Evolutionary conservation across 2,113 vertebrate species (phyloP), one percentile per base, ranked within the genome.

Genomic region (Falco punctatus): DNA sequence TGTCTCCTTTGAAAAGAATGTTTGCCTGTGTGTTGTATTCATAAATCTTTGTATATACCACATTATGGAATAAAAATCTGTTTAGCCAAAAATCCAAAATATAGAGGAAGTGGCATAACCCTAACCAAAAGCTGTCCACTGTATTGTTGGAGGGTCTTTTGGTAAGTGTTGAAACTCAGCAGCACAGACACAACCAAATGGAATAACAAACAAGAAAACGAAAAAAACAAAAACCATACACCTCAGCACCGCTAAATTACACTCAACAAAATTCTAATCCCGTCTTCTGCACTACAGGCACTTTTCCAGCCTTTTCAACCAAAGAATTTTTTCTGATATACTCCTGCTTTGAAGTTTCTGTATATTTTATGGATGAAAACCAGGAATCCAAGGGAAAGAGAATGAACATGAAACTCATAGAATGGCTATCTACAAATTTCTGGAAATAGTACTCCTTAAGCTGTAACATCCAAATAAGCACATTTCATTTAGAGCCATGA

Each of bases 131-230:
- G 5, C 10, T 75, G 6, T 32, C 18, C 16, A 40, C 44, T 44
- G 27, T 23, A 3, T 3, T 52, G 26, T 15, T 83, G 51, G 19
- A 69, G 13, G 5, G 15, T 90, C 46, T 48, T 93, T 10, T 30
- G 48, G 48, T 26, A 46, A 24, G 32, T 17, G 44, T 2, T 59
- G 32, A 64, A 81, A 66, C 15, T 33, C 38, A 74, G 23, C 27
- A 74, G 26, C 28, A 55, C 12, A 79, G 17, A 42, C 5, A 27
- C 0, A 0, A 52, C 22, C 49, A 24, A 73, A 32, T 66, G 51
- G 33, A 86, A 77, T 12, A 71, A 49, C 15, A 70, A 46, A 40
- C 11, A 54, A 55, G 13, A 19, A 80, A 38, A 42, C 49, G 7
- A 46, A 77, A 55, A 64, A 75, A 5, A 1, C 24, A 49, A 86